A percentile compares a stretch with the other conserved stretches of the same genome.
phyloP scores from a whole-genome alignment of 2,797 vertebrate genomes.

The Urophycis tenuis region DNA sequence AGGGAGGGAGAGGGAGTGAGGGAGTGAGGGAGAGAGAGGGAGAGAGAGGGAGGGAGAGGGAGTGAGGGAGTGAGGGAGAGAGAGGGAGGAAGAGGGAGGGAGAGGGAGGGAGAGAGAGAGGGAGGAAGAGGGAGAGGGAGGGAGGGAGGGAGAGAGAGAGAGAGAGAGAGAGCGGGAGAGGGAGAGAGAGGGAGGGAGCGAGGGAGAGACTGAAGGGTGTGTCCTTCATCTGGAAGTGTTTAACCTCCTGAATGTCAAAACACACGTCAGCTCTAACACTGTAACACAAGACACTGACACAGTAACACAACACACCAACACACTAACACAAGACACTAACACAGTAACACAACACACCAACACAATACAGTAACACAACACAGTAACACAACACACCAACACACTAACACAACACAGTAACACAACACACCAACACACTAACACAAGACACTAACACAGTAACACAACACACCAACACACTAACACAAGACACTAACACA shows the following conservation, averaged over 20 bases:
- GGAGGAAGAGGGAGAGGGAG: not conserved
- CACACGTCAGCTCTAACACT: not conserved
- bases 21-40: too few relatives aligned
- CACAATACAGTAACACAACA: not conserved
- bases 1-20: not conserved
- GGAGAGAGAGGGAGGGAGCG: not conserved
- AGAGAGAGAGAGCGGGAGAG: not conserved
- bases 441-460: not conserved
- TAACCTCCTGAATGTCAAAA: conserved; percentile 18
- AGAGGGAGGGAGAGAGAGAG: not conserved
- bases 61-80: not conserved
- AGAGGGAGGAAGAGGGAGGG: not conserved
- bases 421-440: not conserved
- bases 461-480: not conserved
- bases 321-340: not conserved
- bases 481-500: too few relatives aligned
- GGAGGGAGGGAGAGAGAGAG: not conserved
- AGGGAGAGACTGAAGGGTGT: conserved; percentile 25
- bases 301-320: not conserved
- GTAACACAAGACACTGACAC: not conserved
- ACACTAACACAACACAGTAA: not conserved
- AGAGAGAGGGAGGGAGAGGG: too few relatives aligned
- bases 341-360: not conserved
- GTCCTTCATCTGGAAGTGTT: conserved; percentile 64
- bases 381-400: too few relatives aligned